Base-by-base conservation (phyloP, 64 coral and sea anemone genomes). In the Pachyseris speciosa region DNA sequence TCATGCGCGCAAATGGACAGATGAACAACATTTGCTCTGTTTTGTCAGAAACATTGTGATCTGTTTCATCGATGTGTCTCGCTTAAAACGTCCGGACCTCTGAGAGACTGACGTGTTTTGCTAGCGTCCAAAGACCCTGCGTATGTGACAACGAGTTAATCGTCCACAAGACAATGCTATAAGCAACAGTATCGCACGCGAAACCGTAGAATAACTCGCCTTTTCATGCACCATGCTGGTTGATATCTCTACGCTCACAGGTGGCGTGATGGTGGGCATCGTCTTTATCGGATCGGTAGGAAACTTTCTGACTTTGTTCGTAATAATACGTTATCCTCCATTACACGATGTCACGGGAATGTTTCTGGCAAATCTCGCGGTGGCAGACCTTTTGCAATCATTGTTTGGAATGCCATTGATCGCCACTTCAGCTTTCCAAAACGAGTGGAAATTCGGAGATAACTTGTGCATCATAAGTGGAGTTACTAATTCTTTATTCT, bases 401-500 rank as follows among this genome's bases (percentile, higher is more conserved):
- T 34, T 72, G 25, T 83, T 92, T 38, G 80, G 87, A 1, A 85
- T 83, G 81, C 89, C 94, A 11, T 49, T 96, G 12, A 88, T 96
- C 70, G 37, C 91, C 25, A 12, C 49, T 0, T 90, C 89, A 42
- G 86, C 87, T 26, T 64, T 96, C 27, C 75, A 76, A 17, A 80
- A 88, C 47, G 45, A 48, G 5, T 92, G 94, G 94, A 20, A 41
- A 11, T 61, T 92, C 37, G 89, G 94, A 31, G 52, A 85, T 2
- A 26, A 15, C 17, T 31, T 96, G 66, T 96, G 94, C 41, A 92
- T 49, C 5, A 13, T 92, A 10, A 92, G 89, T 28, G 94, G 94
- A 19, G 17, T 92, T 24, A 88, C 70, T 7, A 96, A 96, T 42
- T 89, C 87, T 17, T 58, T 96, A 1, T 92, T 96, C 48, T 96